A percentile compares a stretch with the other conserved stretches of the same genome.
These are phyloP conservation scores for Habroteleia sp. DNA, from an alignment of 2,888 invertebrate species.

Conservation along the genomic window DNA sequence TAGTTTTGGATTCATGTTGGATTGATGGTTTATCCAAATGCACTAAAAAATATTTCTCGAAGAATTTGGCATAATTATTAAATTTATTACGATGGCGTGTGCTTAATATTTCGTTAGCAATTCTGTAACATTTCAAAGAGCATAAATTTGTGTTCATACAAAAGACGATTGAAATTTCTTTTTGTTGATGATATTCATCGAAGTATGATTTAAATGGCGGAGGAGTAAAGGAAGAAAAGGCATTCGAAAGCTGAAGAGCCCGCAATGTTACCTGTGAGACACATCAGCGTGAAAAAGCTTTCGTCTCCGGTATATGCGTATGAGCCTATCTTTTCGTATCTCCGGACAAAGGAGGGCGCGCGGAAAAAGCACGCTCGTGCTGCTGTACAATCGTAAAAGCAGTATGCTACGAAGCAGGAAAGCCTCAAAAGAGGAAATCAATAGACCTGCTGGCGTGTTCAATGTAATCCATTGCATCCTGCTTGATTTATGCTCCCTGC, in stretches of 20 bases:
- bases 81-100: too few species aligned
- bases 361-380: constrained; percentile 62
- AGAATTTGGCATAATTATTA: too few species aligned
- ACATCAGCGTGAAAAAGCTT: constrained; percentile 61
- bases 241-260: constrained; percentile 42
- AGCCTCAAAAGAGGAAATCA: constrained; percentile 64
- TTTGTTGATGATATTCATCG: constrained; percentile 36
- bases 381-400: constrained; percentile 64
- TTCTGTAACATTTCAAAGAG: background rate
- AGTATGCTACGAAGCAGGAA: constrained; percentile 45
- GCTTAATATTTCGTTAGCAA: constrained; percentile 2
- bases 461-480: constrained; percentile 56
- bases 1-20: too few species aligned
- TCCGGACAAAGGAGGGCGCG: constrained; percentile 50
- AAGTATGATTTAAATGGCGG: constrained; percentile 37
- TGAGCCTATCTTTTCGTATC: constrained; percentile 51
- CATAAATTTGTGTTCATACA: background rate
- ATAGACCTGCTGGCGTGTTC: constrained; percentile 60
- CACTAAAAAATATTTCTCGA: too few species aligned
- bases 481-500: constrained; percentile 54
- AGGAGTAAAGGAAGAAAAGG: constrained; percentile 13
- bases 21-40: too few species aligned
- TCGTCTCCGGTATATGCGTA: constrained; percentile 54
- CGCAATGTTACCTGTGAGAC: constrained; percentile 60
- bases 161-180: constrained; percentile 11